phyloP scores from a whole-genome alignment of 2,888 invertebrate species.

The Metalampra italica region DNA sequence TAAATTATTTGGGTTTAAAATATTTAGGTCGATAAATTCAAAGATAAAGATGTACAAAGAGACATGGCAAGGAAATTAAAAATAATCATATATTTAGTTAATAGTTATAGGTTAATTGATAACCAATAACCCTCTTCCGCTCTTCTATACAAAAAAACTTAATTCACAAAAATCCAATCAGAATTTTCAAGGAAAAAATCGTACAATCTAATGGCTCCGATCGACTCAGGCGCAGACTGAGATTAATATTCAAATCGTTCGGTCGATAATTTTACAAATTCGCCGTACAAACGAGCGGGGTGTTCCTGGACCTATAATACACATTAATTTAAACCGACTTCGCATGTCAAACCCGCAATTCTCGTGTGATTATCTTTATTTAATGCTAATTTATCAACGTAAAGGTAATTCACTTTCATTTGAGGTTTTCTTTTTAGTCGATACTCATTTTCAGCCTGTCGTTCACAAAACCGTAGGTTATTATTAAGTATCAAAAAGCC shows the following conservation, averaged over 20 bases:
- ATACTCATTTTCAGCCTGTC: constrained; percentile 9
- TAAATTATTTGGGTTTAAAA: no score
- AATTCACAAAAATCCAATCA: constrained; percentile 7
- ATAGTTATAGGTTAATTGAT: no score
- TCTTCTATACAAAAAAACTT: background rate
- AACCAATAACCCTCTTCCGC: no score
- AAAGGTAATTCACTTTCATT: constrained; percentile 36
- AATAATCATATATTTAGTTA: no score
- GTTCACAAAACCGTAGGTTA: constrained; percentile 16
- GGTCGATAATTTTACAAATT: constrained; percentile 72
- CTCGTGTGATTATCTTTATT: constrained; percentile 71
- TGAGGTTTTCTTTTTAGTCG: constrained; percentile 27
- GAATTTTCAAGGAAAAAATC: constrained; percentile 1
- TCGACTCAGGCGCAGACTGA: constrained; percentile 36
- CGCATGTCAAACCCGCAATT: constrained; percentile 72
- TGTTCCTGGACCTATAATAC: constrained; percentile 65
- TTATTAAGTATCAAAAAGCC: background rate
- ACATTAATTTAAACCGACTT: constrained; percentile 67
- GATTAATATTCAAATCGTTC: constrained; percentile 69
- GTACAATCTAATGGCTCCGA: constrained; percentile 7
- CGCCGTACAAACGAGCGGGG: constrained; percentile 59
- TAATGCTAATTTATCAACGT: constrained; percentile 65
- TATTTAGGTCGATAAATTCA: no score
- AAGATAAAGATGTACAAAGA: no score
- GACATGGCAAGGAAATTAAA: no score